Conservation (phyloP, 2,797 vertebrate genomes). For the Anableps anableps region DNA sequence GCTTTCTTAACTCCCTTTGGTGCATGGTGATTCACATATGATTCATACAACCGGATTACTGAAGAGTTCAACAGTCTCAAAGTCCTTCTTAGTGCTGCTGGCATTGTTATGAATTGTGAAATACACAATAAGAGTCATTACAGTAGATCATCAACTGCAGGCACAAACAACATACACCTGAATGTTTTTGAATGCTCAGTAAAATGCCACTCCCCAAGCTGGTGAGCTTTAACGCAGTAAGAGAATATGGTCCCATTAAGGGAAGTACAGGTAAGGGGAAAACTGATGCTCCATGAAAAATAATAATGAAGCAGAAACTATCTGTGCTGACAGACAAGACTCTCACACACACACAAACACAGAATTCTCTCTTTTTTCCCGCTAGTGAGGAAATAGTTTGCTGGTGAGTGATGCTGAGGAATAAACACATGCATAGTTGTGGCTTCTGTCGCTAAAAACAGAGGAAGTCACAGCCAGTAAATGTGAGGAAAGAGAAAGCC, state of each 20-base stretch:
- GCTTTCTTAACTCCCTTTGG: neutral
- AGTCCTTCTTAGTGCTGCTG: neutral
- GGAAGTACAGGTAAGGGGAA: neutral
- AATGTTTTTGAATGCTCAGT: neutral
- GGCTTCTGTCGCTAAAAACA: constrained; percentile 64
- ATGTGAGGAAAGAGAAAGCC: constrained; percentile 36
- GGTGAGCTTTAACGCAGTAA: neutral
- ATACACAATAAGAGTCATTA: neutral
- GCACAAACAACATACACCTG: constrained; percentile 4
- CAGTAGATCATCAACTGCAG: neutral
- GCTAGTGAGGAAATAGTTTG: constrained; percentile 35
- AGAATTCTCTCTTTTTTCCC: constrained; percentile 34
- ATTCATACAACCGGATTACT: neutral
- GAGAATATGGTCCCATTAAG: neutral
- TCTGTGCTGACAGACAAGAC: constrained; percentile 16
- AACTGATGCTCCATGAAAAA: neutral
- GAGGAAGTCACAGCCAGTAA: constrained; percentile 69
- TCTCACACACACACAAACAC: constrained; percentile 10
- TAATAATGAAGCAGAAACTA: constrained; percentile 18
- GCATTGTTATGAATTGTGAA: constrained; percentile 8
- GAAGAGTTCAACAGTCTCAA: neutral
- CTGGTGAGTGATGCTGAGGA: constrained; percentile 47
- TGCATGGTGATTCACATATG: neutral
- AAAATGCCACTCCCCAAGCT: neutral
- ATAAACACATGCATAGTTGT: constrained; percentile 67